Base-by-base conservation (phyloP, 2,113 vertebrate genomes). In the Dinomys branickii region DNA sequence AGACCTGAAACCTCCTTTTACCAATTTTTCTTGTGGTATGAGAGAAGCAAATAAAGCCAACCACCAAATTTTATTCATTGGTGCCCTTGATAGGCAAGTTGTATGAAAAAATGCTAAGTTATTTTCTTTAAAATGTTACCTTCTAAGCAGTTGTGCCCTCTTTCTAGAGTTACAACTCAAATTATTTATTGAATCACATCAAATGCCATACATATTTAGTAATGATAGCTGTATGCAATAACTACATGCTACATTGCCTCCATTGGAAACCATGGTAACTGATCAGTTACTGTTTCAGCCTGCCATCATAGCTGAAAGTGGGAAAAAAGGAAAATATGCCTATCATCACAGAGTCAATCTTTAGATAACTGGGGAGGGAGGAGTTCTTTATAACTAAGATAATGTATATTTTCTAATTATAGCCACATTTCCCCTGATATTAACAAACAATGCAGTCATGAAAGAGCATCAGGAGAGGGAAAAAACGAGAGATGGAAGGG, bases 211-310 rank as follows among this genome's bases (percentile, higher is more conserved):
- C 69, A 97, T 96, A 98, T 98, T 98, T 98, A 98, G 97, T 98
- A 97, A 97, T 97, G 96, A 97, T 95, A 94, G 65, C 95, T 98
- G 84, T 96, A 97, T 98, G 90, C 92, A 98, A 97, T 98, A 98
- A 97, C 97, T 98, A 95, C 71, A 95, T 95, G 97, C 95, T 98
- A 94, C 85, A 96, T 89, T 96, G 95, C 97, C 95, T 98, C 96
- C 73, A 95, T 85, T 96, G 92, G 97, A 98, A 98, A 95, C 97
- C 88, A 80, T 98, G 98, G 98, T 97, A 98, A 95, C 95, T 35
- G 54, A 97, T 98, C 98, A 98, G 96, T 92, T 95, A 97, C 93
- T 97, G 97, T 94, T 98, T 98, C 97, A 97, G 91, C 82, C 95
- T 93, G 95, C 54, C 10, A 50, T 0, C 71, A 94, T 95, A 97